Evolutionary conservation across 2,888 invertebrate genomes (phyloP), one percentile per base, ranked within the genome.

Genomic region (Steromphala cineraria): DNA sequence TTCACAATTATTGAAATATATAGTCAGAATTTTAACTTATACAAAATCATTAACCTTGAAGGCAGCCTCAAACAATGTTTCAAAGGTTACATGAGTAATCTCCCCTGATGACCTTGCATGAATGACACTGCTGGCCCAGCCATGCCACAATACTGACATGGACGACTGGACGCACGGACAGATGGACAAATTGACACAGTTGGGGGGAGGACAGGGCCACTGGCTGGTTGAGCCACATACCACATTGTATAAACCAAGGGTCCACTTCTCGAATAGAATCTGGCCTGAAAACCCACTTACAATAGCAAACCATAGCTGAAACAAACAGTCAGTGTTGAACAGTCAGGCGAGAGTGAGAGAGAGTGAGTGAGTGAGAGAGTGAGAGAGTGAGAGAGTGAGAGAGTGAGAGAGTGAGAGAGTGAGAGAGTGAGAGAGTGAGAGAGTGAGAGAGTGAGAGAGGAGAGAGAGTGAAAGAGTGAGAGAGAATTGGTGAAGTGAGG

Each of bases 241-340:
- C 89, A 99, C 99, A 95, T 99, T 99, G 95, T 99, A 99, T 93
- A 97, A 96, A 92, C 99, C 99, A 91, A 98, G 98, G 84, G 98
- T 97, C 99, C 99, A 99, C 88, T 99, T 95, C 94, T 99, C 99
- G 94, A 99, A 99, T 83, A 99, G 95, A 91, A 99, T 98, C 94
- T 99, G 99, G 36, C 99, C 99, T 17, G 99, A 98, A 98, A 99
- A 99, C 84, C 98, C 99, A 81, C 98, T 98, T 93, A 98, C 97
- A 89, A 98, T 97, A 71, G 99, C 98, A 94, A 99, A 99, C 99
- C 99, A 99, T 79, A 99, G 95, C 95, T 94, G 86, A 78, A 91
- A 87, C 75, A 82, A 62, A 80, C 46, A 46, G 46, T 46, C 46
- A 46, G 46, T 46, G 46, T 46, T 46, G 10, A 46, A 46, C 46